These are phyloP conservation scores for Drosophila mulleri DNA, from an alignment of 2,888 invertebrate species.

Conservation along the genomic window DNA sequence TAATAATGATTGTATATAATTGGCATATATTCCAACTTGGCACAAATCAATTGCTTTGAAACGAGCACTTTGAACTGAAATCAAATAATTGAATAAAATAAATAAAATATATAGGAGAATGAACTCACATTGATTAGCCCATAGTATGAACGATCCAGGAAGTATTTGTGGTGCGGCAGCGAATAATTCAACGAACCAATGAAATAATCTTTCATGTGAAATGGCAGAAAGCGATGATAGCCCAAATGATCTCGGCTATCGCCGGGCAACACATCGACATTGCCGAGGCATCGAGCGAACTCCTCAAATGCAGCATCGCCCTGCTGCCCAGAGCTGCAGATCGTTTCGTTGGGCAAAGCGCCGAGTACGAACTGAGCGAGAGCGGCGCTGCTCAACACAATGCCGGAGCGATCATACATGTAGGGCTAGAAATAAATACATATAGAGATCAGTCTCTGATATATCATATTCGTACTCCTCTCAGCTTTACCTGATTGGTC, in stretches of 20 bases:
- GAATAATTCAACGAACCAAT: conserved; percentile 35
- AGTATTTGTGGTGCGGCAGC: conserved; percentile 36
- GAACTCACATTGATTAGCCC: conserved; percentile 52
- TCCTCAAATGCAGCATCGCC: conserved; percentile 64
- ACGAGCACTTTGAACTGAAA: conserved; percentile 40
- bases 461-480: no score
- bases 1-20: conserved; percentile 45
- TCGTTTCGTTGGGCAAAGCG: conserved; percentile 88
- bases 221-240: conserved; percentile 63
- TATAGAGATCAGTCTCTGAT: no score
- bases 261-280: conserved; percentile 93
- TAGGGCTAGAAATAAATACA: conserved; percentile 87
- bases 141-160: conserved; percentile 47
- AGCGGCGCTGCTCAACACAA: conserved; percentile 94
- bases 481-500: conserved; percentile 65
- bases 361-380: conserved; percentile 90
- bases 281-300: conserved; percentile 90
- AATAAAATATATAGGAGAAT: neutral
- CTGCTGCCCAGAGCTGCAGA: conserved; percentile 85
- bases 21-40: conserved; percentile 22
- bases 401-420: conserved; percentile 95
- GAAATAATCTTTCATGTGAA: conserved; percentile 31
- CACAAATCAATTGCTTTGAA: conserved; percentile 41
- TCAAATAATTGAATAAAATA: no score
- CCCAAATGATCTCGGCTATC: conserved; percentile 91